Evolutionary conservation across 2,888 invertebrate species (phyloP).

Genomic region (Hirtodrosophila cameraria): DNA sequence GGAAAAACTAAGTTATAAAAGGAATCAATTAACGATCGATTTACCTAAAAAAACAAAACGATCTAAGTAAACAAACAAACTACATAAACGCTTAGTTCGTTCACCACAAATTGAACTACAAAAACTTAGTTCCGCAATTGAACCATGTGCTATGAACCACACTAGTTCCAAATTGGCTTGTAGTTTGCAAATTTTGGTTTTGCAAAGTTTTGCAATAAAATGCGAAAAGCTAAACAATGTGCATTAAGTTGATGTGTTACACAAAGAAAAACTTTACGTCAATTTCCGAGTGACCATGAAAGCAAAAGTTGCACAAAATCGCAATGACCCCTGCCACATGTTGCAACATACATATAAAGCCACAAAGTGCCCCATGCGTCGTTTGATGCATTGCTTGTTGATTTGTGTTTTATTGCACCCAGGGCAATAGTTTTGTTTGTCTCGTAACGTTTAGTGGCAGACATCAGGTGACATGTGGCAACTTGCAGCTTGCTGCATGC

Average conservation of each 20-base stretch:
- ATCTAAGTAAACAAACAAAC: no score
- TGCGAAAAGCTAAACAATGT: slow-evolving; percentile 40
- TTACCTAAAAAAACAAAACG: no score
- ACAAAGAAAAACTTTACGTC: slow-evolving; percentile 29
- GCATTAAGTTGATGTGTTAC: slow-evolving; percentile 39
- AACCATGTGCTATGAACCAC: no score
- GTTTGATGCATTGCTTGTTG: slow-evolving; percentile 43
- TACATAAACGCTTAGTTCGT: no score
- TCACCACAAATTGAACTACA: no score
- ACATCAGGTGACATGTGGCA: slow-evolving; percentile 12
- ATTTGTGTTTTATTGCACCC: slow-evolving; percentile 47
- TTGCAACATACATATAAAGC: slow-evolving; percentile 4
- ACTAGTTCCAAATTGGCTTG: no score
- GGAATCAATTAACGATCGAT: no score
- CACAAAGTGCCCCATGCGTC: slow-evolving; percentile 16
- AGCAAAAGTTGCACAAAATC: slow-evolving; percentile 34
- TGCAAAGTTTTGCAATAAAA: slow-evolving; percentile 60
- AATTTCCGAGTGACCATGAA: slow-evolving; percentile 42
- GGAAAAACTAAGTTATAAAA: no score
- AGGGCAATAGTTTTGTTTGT: slow-evolving; percentile 34
- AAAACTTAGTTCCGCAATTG: no score
- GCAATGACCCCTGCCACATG: slow-evolving; percentile 23
- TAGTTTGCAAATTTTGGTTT: not conserved
- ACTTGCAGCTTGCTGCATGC: slow-evolving; percentile 31
- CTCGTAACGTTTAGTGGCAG: slow-evolving; percentile 33